These are phyloP conservation scores for Achlya flavicornis DNA, from an alignment of 2,888 invertebrate species.

Conservation along the genomic window DNA sequence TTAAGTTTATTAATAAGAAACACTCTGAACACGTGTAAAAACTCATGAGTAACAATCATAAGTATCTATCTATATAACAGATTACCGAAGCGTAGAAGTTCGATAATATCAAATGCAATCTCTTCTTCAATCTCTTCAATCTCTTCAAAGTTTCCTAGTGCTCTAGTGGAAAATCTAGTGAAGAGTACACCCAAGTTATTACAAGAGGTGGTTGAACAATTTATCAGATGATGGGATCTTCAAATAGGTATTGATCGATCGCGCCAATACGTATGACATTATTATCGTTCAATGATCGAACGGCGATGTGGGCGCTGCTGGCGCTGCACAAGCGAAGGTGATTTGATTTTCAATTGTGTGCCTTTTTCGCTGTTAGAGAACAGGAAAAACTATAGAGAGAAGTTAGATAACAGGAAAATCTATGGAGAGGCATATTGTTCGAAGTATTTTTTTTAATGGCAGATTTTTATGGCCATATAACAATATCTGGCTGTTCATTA, in stretches of 20 bases:
- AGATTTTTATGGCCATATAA: too few species aligned
- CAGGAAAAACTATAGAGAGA: too few species aligned
- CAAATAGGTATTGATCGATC: not conserved
- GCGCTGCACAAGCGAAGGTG: not conserved
- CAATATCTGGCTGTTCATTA: too few species aligned
- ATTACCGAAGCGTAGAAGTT: too few species aligned
- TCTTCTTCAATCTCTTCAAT: too few species aligned
- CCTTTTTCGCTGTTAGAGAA: not conserved
- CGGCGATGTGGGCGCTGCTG: not conserved
- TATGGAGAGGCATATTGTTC: too few species aligned
- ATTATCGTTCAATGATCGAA: slow-evolving; percentile 3
- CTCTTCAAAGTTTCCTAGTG: not conserved
- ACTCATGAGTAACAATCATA: too few species aligned
- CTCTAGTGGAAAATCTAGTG: not conserved
- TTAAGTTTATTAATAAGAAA: too few species aligned
- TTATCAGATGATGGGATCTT: not conserved
- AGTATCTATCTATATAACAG: too few species aligned
- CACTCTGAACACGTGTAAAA: too few species aligned
- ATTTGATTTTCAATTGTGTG: not conserved
- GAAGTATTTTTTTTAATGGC: too few species aligned
- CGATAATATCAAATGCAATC: not conserved
- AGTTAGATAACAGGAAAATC: too few species aligned
- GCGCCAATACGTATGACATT: not conserved
- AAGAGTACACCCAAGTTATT: not conserved
- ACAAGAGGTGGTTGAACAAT: not conserved